Evolutionary conservation across 2,888 invertebrate genomes (phyloP).

Genomic region (Luperina nickerlii): DNA sequence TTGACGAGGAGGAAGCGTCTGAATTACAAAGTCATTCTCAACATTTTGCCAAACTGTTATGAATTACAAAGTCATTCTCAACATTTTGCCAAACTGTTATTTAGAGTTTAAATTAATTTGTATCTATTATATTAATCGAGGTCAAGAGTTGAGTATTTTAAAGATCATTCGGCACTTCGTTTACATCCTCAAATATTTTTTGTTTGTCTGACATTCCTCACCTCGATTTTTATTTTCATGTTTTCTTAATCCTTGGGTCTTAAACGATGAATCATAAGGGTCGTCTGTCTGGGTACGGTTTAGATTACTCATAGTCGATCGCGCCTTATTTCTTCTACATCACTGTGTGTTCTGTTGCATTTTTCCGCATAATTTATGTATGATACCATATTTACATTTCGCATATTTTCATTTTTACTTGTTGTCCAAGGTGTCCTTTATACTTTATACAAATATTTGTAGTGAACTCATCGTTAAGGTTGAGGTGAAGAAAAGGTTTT

Average conservation of each 20-base stretch:
- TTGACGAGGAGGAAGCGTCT: conserved; percentile 30
- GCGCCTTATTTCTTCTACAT: conserved; percentile 50
- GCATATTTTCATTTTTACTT: conserved; percentile 51
- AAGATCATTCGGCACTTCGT: conserved; percentile 36
- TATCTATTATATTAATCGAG: conserved; percentile 34
- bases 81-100: conserved; percentile 20
- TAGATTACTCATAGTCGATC: conserved; percentile 72
- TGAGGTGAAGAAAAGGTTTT: conserved; percentile 36
- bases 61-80: conserved; percentile 21
- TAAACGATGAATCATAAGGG: conserved; percentile 67
- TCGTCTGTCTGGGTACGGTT: conserved; percentile 67
- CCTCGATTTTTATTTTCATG: conserved; percentile 59
- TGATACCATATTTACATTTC: conserved; percentile 42
- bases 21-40: conserved; percentile 21
- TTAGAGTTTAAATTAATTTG: conserved; percentile 26
- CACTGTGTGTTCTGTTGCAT: conserved; percentile 42
- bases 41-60: no score
- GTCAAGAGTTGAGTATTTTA: conserved; percentile 33
- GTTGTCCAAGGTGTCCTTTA: conserved; percentile 48
- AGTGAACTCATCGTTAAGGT: conserved; percentile 48
- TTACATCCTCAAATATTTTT: conserved; percentile 41
- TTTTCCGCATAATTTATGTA: conserved; percentile 29
- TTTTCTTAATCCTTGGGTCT: conserved; percentile 58
- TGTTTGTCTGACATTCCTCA: conserved; percentile 53
- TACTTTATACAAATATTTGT: conserved; percentile 46